Evolutionary conservation across 30 jellyfish, hydroid and myxozoan genomes (phyloP), one percentile per base, ranked within the genome.

Genomic region (Aurelia sp.): DNA sequence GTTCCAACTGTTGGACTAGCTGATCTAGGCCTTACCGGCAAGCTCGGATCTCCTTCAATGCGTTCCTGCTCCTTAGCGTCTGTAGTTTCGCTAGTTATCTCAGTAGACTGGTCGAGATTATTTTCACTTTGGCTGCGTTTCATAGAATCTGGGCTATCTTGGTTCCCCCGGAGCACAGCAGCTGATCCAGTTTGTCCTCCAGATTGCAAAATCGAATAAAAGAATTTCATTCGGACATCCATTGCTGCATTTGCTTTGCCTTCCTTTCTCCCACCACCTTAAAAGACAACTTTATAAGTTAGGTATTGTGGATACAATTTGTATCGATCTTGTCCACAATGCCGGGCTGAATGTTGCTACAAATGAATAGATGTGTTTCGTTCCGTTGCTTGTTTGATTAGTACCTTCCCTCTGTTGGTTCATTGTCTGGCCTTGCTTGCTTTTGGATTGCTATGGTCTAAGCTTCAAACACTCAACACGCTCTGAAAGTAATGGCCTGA

Each of bases 1-100:
- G 78, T 60, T 31, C 66, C 86, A 11, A 89, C 92, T 61, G 95
- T 79, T 0, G 98, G 96, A 65, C 97, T 87, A 19, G 98, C 98
- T 9, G 98, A 92, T 17, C 97, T 73, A 33, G 98, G 96, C 71
- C 97, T 50, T 44, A 62, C 57, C 12, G 22, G 30, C 12, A 17
- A 22, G 19, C 20, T 55, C 20, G 30, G 74, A 16, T 58, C 86
- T 27, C 23, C 86, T 11, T 51, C 78, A 3, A 2, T 51, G 6
- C 33, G 27, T 11, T 52, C 57, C 21, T 13, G 88, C 21, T 62
- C 91, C 8, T 57, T 57, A n/a, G 81, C 72, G 1, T 48, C 67
- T 2, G 23, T 21, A 21, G 23, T 7, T 59, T 72, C 90, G 18
- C 48, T 59, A 31, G 76, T 80, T 11, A 17, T 83, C 20, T 71